phyloP scores from a whole-genome alignment of 1,140 invertebrate species.

The Vanessa atalanta region DNA sequence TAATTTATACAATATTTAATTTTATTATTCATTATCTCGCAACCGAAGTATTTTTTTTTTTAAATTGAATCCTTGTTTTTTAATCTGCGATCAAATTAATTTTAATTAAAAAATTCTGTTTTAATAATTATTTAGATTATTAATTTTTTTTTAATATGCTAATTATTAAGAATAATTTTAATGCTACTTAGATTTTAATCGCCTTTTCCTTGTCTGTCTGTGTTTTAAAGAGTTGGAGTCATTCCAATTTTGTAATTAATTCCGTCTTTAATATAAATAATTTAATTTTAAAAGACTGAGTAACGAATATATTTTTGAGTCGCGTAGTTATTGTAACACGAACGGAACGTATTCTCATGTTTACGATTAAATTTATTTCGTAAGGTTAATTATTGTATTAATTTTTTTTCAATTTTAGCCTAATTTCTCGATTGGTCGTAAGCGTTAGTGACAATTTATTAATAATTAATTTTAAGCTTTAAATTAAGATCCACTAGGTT shows the following conservation, averaged over 20 bases:
- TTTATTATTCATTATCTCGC: constrained; percentile 8
- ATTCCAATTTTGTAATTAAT: constrained; percentile 23
- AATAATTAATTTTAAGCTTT: constrained; percentile 32
- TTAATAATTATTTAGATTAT: not conserved
- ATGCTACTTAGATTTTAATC: constrained; percentile 13
- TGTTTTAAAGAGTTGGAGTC: constrained; percentile 11
- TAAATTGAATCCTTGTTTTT: constrained; percentile 20
- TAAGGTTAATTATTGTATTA: constrained; percentile 30
- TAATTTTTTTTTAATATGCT: not conserved
- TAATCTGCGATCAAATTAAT: constrained; percentile 14
- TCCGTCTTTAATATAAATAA: constrained; percentile 27
- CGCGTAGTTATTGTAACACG: constrained; percentile 15
- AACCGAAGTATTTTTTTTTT: constrained; percentile 5
- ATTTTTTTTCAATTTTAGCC: constrained; percentile 28
- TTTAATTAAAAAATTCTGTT: constrained; percentile 13
- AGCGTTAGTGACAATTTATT: constrained; percentile 28
- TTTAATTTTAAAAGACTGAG: constrained; percentile 52
- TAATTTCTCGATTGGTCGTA: constrained; percentile 22
- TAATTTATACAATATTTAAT: constrained; percentile 4
- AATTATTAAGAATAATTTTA: constrained; percentile 15
- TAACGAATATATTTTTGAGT: constrained; percentile 41
- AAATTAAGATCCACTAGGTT: constrained; percentile 45
- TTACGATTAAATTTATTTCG: constrained; percentile 16
- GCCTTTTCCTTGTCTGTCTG: not conserved
- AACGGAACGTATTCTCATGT: constrained; percentile 2